phyloP scores from a whole-genome alignment of 2,888 invertebrate genomes.

The Drosophila macrospina region DNA sequence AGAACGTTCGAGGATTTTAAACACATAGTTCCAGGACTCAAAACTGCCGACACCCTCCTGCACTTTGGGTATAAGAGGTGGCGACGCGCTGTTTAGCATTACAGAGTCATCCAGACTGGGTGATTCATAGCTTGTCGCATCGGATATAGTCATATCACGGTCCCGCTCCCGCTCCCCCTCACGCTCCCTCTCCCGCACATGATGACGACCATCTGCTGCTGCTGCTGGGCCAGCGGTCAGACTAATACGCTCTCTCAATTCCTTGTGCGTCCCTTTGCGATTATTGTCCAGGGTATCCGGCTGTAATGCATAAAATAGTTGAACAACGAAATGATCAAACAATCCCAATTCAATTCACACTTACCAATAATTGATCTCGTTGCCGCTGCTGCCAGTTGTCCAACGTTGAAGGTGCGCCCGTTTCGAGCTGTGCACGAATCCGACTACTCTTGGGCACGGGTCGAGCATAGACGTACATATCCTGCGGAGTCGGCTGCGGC shows the following conservation, averaged over 20 bases:
- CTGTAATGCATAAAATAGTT: slow-evolving; percentile 3
- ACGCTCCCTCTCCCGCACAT: neutral
- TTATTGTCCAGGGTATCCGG: slow-evolving; percentile 76
- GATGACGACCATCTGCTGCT: slow-evolving; percentile 44
- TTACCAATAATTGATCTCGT: slow-evolving; percentile 72
- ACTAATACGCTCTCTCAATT: slow-evolving; percentile 76
- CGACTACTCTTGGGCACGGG: slow-evolving; percentile 72
- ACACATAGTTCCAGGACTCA: slow-evolving; percentile 93
- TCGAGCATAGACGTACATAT: slow-evolving; percentile 78
- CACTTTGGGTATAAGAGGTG: slow-evolving; percentile 85
- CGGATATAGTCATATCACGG: slow-evolving; percentile 69
- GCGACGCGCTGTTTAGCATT: slow-evolving; percentile 62
- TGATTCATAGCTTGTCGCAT: slow-evolving; percentile 75
- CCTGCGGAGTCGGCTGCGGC: slow-evolving; percentile 59
- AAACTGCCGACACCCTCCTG: slow-evolving; percentile 89
- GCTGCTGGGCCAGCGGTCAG: slow-evolving; percentile 44
- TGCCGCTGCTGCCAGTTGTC: slow-evolving; percentile 24
- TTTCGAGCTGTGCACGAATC: slow-evolving; percentile 46
- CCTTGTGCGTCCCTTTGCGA: slow-evolving; percentile 72
- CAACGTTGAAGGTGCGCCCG: slow-evolving; percentile 25
- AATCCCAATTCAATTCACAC: slow-evolving; percentile 9
- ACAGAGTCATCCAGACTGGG: slow-evolving; percentile 75
- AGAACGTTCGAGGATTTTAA: slow-evolving; percentile 90
- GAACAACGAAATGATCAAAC: too few relatives aligned
- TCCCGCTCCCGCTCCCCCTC: slow-evolving; percentile 31